A percentile compares a stretch with the other conserved stretches of the same genome.
phyloP scores from a whole-genome alignment of 64 coral and sea anemone genomes.

The Hydrozoanthus tunicans region DNA sequence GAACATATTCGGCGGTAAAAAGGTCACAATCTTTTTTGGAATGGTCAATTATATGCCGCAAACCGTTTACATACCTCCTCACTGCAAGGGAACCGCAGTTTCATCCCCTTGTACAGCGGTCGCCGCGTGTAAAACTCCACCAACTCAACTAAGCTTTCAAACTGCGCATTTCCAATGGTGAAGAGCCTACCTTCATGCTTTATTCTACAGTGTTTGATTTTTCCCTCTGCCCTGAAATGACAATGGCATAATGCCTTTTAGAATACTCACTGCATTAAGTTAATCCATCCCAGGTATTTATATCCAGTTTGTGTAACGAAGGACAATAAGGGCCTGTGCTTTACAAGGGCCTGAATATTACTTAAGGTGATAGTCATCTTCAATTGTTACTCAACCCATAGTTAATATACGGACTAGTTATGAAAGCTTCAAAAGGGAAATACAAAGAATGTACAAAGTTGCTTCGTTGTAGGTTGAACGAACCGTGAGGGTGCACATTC shows the following conservation, averaged over 20 bases:
- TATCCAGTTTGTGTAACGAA: too few relatives aligned
- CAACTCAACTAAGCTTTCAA: constrained; percentile 98
- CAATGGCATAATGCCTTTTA: background rate
- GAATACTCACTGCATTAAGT: background rate
- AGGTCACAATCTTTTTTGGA: background rate
- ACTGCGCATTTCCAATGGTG: constrained; percentile 96
- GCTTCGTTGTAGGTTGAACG: too few relatives aligned
- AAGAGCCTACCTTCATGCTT: constrained; percentile 89
- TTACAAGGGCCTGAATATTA: too few relatives aligned
- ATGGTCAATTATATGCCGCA: background rate
- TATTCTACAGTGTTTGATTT: constrained; percentile 98
- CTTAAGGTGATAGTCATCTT: too few relatives aligned
- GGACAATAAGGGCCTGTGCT: too few relatives aligned
- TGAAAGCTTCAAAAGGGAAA: too few relatives aligned
- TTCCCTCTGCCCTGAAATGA: constrained; percentile 89
- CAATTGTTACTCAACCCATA: too few relatives aligned
- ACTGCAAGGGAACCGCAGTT: constrained; percentile 87
- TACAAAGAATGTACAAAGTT: too few relatives aligned
- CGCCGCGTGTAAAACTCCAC: constrained; percentile 95
- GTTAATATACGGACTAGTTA: too few relatives aligned
- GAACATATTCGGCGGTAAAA: too few relatives aligned
- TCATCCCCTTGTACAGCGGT: constrained; percentile 98
- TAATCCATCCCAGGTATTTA: too few relatives aligned
- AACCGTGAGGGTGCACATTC: too few relatives aligned
- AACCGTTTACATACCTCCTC: constrained; percentile 65